Base-by-base conservation (phyloP, 2,113 vertebrate species). In the Heterocephalus glaber region DNA sequence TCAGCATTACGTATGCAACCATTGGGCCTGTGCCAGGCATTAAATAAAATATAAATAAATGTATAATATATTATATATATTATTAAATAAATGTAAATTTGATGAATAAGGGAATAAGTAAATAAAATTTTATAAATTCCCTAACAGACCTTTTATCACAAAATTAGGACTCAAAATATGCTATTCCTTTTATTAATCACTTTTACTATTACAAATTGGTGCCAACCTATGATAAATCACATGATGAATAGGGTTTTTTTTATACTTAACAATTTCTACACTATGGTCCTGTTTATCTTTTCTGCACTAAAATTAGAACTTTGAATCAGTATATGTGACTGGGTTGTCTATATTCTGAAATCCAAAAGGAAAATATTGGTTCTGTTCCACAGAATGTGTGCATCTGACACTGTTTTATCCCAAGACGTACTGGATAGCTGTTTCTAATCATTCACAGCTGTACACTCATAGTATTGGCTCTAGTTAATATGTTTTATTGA, bases 291-390 rank as follows among this genome's bases (percentile, higher is more conserved):
- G 2, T 82, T 91, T 82, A 76, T 58, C 52, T 88, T 92, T 94
- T 87, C 66, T 63, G 17, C 0, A 33, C 14, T 13, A 13, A 54
- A 79, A 74, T 9, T 68, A 65, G 47, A 88, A 87, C 13, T 19
- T 72, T 88, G 47, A 85, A 77, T 92, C 60, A 82, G 14, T 90
- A 41, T 88, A 70, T 86, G 90, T 94, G 63, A 93, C 83, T 79
- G 35, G 6, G 13, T 79, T 85, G 65, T 89, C 58, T 92, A 16
- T 61, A 89, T 92, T 86, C 41, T 89, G 76, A 90, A 88, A 70
- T 90, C n/a, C 38, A 63, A 70, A 38, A 63, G n/a, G 14, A 61
- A 89, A 94, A 56, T 72, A 49, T 72, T 90, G 72, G 33, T 83
- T 96, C 35, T 70, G 14, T 77, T 35, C 5, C 56, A 83, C 13